Percentiles rank a stretch among this genome's conserved stretches.
Conservation (phyloP, 92 coral and sea anemone genomes). For the Metridium senile region DNA sequence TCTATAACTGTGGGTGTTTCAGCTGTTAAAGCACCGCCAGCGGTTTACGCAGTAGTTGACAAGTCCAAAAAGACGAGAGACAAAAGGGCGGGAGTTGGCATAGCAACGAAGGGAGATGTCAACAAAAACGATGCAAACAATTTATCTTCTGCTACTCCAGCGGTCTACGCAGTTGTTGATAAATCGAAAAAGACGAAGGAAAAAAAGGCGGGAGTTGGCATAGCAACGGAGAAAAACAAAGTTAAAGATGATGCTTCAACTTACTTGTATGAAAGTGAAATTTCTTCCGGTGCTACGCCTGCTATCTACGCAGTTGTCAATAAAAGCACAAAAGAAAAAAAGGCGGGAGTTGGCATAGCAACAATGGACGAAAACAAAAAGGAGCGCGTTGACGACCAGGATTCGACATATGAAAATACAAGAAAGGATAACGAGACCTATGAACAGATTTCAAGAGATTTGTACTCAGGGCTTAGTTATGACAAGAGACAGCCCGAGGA, state of each 20-base stretch:
- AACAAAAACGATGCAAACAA: no score
- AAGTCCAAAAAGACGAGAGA: slow-evolving; percentile 18
- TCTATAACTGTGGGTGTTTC: no score
- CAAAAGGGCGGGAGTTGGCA: neutral
- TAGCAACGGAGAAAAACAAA: neutral
- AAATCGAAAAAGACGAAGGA: neutral
- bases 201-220: neutral
- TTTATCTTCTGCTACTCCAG: no score
- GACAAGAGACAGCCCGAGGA: no score
- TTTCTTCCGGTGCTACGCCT: neutral
- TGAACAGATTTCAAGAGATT: no score
- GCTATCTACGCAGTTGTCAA: neutral
- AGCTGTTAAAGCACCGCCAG: neutral
- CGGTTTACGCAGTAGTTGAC: slow-evolving; percentile 6
- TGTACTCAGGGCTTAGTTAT: no score
- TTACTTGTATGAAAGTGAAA: no score
- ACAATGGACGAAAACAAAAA: neutral
- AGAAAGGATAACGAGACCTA: no score
- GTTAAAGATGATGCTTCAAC: neutral
- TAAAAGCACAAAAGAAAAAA: neutral
- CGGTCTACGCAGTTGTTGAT: neutral
- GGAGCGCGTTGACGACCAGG: no score
- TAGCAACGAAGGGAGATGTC: no score
- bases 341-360: neutral
- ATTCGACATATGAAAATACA: no score